phyloP scores from a whole-genome alignment of 2,888 invertebrate species.

The Trissolcus brochymenae region DNA sequence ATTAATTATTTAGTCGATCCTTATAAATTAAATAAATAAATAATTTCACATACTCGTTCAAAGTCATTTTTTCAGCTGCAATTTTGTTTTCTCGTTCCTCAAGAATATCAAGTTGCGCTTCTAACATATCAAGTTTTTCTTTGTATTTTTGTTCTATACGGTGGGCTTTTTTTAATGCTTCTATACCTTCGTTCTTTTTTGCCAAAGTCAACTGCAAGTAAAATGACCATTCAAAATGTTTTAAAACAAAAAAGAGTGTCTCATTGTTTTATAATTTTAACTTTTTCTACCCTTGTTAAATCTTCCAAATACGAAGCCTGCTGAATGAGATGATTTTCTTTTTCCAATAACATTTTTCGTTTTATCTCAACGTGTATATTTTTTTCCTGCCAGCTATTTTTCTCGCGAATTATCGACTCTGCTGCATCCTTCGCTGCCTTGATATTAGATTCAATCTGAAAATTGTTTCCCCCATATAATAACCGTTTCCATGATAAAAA shows the following conservation, averaged over 20 bases:
- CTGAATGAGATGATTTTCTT: slow-evolving; percentile 66
- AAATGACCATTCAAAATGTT: not conserved
- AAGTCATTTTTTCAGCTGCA: slow-evolving; percentile 65
- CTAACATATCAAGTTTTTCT: slow-evolving; percentile 64
- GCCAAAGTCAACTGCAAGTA: slow-evolving; percentile 64
- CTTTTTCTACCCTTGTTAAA: slow-evolving; percentile 67
- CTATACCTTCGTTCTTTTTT: slow-evolving; percentile 70
- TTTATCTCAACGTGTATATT: slow-evolving; percentile 64
- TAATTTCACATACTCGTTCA: slow-evolving; percentile 63
- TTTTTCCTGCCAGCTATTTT: slow-evolving; percentile 69
- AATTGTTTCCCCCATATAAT: not conserved
- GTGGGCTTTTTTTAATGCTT: slow-evolving; percentile 68
- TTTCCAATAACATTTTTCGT: slow-evolving; percentile 62
- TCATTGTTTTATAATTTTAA: not conserved
- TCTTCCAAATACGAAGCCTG: slow-evolving; percentile 71
- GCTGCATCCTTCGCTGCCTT: slow-evolving; percentile 68
- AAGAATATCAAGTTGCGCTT: slow-evolving; percentile 66
- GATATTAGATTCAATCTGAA: slow-evolving; percentile 68
- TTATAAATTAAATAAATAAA: not conserved
- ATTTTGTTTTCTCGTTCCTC: slow-evolving; percentile 68
- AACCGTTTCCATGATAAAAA: not conserved
- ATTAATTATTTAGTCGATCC: not conserved
- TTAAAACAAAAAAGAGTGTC: not conserved
- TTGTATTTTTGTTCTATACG: slow-evolving; percentile 68
- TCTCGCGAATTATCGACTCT: slow-evolving; percentile 65